Base-by-base conservation (phyloP, 1,140 invertebrate genomes). In the Plectrocnemia conspersa region DNA sequence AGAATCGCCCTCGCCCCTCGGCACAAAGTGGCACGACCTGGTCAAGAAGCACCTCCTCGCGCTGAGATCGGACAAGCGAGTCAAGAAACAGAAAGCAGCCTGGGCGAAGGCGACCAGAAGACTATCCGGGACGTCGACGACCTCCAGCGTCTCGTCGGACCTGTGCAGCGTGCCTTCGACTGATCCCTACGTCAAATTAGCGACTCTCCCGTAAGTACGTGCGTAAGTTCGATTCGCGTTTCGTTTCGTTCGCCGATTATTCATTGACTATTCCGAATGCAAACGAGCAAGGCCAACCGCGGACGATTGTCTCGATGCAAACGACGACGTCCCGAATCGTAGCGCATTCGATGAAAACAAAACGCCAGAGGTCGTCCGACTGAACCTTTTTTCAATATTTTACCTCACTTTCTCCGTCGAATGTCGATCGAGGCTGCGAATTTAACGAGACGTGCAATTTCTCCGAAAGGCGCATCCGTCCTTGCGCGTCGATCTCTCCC, bases 61-160 rank as follows among this genome's bases (percentile, higher is more conserved):
- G 19, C 62, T 77, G 41, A 78, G 77, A 65, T 76, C 68, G 49
- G 77, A 80, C 46, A 76, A 76, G 66, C 69, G 75, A 23, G 69
- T 79, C 54, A 71, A 73, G 65, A 70, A 78, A 52, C 78, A 79
- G 64, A 68, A 77, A 60, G 74, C 76, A 16, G 77, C 77, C 24
- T 80, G 78, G 77, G 77, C 78, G 56, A 67, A 76, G 58, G 78
- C 79, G 42, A 72, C 73, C 0, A 66, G 77, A 52, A 72, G 78
- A 48, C 60, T 79, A 1, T 75, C 73, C 5, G 66, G 66, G 40
- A 65, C 70, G 19, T 69, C 68, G 41, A 63, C 65, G 15, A 18
- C 52, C 2, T 56, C 54, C 25, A 47, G 47, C 5, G 25, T 25
- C 42, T 58, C 52, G 3, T 57, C 55, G 19, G 49, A 52, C 3